Evolutionary conservation across 2,797 vertebrate species (phyloP).

Genomic region (Melanotaenia nigrans): DNA sequence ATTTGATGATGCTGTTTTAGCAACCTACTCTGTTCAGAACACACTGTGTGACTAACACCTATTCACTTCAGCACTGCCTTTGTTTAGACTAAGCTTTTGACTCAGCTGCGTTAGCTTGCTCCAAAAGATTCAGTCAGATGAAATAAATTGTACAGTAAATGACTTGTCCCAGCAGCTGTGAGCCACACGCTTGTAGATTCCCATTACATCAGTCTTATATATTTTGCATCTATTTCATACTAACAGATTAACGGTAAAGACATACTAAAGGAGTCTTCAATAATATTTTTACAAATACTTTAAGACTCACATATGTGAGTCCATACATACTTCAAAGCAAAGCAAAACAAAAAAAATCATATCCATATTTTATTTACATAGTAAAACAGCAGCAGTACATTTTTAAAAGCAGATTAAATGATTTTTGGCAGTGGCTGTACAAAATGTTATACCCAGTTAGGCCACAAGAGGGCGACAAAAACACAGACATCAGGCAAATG

Average conservation of each 20-base stretch:
- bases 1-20: slow-evolving; percentile 13
- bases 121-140: slow-evolving; percentile 19
- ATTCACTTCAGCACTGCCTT: slow-evolving; percentile 25
- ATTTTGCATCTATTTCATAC: neutral
- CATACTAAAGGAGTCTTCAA: neutral
- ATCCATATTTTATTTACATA: slow-evolving; percentile 59
- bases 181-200: slow-evolving; percentile 7
- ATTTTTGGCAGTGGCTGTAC: slow-evolving; percentile 16
- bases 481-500: slow-evolving; percentile 30
- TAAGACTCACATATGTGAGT: neutral
- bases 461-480: slow-evolving; percentile 73
- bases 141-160: slow-evolving; percentile 14
- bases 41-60: slow-evolving; percentile 33
- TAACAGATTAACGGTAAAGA: neutral
- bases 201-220: neutral
- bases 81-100: slow-evolving; percentile 45
- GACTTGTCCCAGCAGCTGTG: slow-evolving; percentile 3
- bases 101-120: slow-evolving; percentile 18
- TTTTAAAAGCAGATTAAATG: slow-evolving; percentile 44
- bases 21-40: slow-evolving; percentile 1
- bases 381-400: slow-evolving; percentile 51
- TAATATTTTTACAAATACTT: neutral
- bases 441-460: slow-evolving; percentile 27
- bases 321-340: neutral
- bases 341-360: neutral